Conservation (phyloP, 2,797 vertebrate genomes). For the Chelmon rostratus region DNA sequence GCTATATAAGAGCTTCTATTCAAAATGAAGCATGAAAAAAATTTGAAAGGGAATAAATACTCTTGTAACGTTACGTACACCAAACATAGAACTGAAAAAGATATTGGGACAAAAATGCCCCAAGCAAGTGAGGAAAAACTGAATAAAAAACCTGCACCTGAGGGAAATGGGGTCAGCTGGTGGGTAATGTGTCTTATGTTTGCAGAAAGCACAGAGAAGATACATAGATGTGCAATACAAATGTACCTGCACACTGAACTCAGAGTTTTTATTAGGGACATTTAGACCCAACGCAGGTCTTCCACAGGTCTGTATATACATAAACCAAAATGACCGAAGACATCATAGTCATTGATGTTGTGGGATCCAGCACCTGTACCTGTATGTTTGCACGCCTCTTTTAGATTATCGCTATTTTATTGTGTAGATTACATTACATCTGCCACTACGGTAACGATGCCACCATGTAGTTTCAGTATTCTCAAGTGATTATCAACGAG, state of each 20-base stretch:
- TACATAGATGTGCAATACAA: not conserved
- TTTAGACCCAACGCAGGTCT: not conserved
- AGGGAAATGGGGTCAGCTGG: not conserved
- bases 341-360: not conserved
- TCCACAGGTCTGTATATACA: not conserved
- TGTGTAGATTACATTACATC: conserved; percentile 12
- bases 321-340: not conserved
- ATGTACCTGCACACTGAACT: not conserved
- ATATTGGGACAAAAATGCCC: not conserved
- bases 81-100: not conserved
- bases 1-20: not conserved
- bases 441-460: not conserved
- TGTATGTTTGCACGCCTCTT: too few species aligned
- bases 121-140: not conserved
- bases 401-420: not conserved
- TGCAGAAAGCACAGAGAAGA: not conserved
- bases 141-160: not conserved
- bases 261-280: not conserved
- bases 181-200: not conserved
- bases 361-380: not conserved
- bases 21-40: not conserved
- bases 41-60: not conserved
- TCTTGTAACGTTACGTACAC: too few species aligned
- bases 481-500: conserved; percentile 18
- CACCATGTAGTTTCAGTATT: conserved; percentile 7